Percentiles rank a stretch among this genome's conserved stretches.
Evolutionary conservation across 2,113 vertebrate species (phyloP).

Genomic region (Acinonyx jubatus): DNA sequence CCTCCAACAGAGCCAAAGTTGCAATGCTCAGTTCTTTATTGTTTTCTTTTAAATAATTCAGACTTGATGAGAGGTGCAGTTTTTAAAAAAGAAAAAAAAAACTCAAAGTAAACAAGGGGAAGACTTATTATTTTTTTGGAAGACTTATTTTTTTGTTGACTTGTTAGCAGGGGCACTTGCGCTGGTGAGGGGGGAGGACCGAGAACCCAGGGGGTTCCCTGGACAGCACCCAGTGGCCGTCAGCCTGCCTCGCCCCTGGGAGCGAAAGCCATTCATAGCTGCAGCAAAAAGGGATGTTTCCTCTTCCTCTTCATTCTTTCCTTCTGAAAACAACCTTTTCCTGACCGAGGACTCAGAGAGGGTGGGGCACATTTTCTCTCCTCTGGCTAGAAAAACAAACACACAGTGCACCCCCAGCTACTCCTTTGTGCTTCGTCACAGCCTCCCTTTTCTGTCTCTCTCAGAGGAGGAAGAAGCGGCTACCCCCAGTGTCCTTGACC

Average conservation of each 20-base stretch:
- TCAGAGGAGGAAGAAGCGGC: not conserved
- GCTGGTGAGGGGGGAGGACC: not conserved
- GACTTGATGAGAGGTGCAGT: constrained; percentile 13
- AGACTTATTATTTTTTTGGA: not conserved
- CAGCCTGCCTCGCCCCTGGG: too few species aligned
- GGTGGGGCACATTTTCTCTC: not conserved
- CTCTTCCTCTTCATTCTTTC: not conserved
- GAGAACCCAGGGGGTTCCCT: not conserved
- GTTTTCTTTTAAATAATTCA: constrained; percentile 51
- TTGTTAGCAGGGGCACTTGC: not conserved
- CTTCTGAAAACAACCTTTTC: constrained; percentile 29
- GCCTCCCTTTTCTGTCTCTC: not conserved
- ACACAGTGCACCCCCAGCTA: not conserved
- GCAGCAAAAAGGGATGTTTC: not conserved
- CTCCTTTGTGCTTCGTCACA: not conserved
- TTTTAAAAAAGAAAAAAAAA: fast-evolving
- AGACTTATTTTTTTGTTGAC: not conserved
- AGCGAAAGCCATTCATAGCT: not conserved
- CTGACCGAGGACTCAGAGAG: constrained; percentile 17
- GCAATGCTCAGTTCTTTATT: not conserved
- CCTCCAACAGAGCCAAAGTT: not conserved
- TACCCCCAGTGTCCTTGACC: not conserved
- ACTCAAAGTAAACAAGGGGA: not conserved
- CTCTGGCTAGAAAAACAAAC: constrained; percentile 41
- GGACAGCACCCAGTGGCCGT: not conserved